Conservation (phyloP, 2,113 vertebrate species). For the Phoxinus phoxinus region DNA sequence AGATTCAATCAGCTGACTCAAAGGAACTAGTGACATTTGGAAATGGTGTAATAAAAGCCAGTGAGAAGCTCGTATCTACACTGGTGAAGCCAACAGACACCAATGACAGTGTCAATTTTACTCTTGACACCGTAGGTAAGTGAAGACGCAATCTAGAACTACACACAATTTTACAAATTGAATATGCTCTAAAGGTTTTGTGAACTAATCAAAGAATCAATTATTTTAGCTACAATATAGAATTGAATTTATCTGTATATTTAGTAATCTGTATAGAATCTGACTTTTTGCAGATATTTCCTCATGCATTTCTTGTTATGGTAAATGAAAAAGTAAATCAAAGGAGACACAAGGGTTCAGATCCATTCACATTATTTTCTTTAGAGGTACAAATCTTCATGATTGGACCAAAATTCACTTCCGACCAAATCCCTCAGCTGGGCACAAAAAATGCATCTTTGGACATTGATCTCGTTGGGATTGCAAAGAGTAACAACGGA, state of each 20-base stretch:
- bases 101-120: neutral
- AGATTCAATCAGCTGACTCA: neutral
- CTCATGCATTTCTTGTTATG: no score
- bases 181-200: no score
- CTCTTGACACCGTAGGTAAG: neutral
- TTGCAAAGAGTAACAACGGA: slow-evolving; percentile 5
- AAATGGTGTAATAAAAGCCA: neutral
- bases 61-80: slow-evolving; percentile 16
- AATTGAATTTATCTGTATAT: no score
- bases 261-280: no score
- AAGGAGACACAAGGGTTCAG: neutral
- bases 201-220: no score
- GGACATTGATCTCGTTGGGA: neutral
- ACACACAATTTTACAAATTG: no score
- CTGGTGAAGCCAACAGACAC: neutral
- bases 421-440: neutral
- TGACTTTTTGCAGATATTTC: no score
- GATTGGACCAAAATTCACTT: neutral
- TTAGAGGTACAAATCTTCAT: slow-evolving; percentile 3
- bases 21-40: neutral
- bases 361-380: neutral
- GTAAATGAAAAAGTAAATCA: neutral
- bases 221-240: no score
- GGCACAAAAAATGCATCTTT: neutral
- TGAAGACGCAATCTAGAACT: neutral